A percentile compares a stretch with the other conserved stretches of the same genome.
phyloP scores from a whole-genome alignment of 2,888 invertebrate genomes.

The Phyto melanocephala region DNA sequence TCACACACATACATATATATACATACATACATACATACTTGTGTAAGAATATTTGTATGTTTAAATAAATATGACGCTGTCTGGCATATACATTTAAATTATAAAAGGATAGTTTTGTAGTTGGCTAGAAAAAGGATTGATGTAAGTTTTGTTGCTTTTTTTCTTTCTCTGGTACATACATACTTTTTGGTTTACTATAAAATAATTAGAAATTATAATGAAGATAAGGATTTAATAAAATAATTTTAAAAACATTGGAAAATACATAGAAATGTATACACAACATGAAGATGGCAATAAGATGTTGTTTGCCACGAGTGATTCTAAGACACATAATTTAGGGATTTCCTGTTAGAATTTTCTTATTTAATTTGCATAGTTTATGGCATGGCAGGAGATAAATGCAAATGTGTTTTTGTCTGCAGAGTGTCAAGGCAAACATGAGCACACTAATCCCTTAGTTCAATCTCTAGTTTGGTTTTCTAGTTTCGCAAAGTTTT shows the following conservation, averaged over 20 bases:
- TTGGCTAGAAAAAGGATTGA: slow-evolving; percentile 44
- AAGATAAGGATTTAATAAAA: slow-evolving; percentile 53
- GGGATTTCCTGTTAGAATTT: slow-evolving; percentile 29
- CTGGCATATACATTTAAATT: slow-evolving; percentile 19
- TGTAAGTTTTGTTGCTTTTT: neutral
- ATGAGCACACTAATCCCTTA: too few species aligned
- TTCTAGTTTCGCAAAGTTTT: too few species aligned
- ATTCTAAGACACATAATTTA: slow-evolving; percentile 23
- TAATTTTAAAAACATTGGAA: slow-evolving; percentile 20
- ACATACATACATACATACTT: neutral
- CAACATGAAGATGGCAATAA: neutral
- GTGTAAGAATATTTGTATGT: neutral
- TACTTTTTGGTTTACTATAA: slow-evolving; percentile 29
- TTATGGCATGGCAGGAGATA: neutral
- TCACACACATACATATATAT: neutral
- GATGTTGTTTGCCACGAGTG: slow-evolving; percentile 8
- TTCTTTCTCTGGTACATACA: neutral
- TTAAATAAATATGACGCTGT: slow-evolving; percentile 54
- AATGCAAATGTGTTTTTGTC: neutral
- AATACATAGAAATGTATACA: neutral
- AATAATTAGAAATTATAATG: slow-evolving; percentile 64
- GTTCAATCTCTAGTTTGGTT: too few species aligned
- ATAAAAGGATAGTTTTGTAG: slow-evolving; percentile 57
- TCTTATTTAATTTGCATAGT: slow-evolving; percentile 38
- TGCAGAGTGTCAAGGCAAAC: too few species aligned